Evolutionary conservation across 2,888 invertebrate genomes (phyloP), one percentile per base, ranked within the genome.

Genomic region (Hemithea aestivaria): DNA sequence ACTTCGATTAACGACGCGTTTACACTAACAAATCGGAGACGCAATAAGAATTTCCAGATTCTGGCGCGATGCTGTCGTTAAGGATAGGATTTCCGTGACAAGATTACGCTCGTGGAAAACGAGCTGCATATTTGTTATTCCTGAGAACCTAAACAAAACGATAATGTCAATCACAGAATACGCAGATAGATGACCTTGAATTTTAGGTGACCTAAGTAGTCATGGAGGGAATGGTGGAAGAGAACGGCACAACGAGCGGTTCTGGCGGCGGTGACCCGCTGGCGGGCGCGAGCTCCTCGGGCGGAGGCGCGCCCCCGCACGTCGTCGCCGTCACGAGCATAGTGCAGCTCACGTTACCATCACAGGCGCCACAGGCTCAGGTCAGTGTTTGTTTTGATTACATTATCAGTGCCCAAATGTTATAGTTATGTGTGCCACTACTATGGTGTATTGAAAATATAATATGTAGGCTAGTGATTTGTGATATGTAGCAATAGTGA

Each of bases 191-290:
- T 79, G 87, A 82, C 84, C 84, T 87, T 88, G 89, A 88, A 87
- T 89, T 87, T 79, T 88, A 92, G 91, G 91, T 90, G 90, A 90
- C 88, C 76, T 74, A 72, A 73, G 74, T 78, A 75, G 89, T 88
- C 90, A 96, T 95, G 95, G 95, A 95, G 90, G 93, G 94, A 89
- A 94, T 96, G 93, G 95, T 95, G 85, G 95, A 96, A 90, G 96
- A 96, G 90, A 95, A 95, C 82, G 94, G 94, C 65, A 80, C 82
- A 54, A 69, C 77, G 55, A 73, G 76, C 50, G 76, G 81, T 52
- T 73, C 76, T 51, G 80, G 80, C 51, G 67, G 77, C 38, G 58
- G 67, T 45, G 87, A 87, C 52, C 71, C 78, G 37, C 62, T 87
- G 67, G 58, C 74, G 34, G 58, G 64, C 52, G 67, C 69, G 40